Evolutionary conservation across 2,797 vertebrate species (phyloP).

Genomic region (Hafferia zeledoni): DNA sequence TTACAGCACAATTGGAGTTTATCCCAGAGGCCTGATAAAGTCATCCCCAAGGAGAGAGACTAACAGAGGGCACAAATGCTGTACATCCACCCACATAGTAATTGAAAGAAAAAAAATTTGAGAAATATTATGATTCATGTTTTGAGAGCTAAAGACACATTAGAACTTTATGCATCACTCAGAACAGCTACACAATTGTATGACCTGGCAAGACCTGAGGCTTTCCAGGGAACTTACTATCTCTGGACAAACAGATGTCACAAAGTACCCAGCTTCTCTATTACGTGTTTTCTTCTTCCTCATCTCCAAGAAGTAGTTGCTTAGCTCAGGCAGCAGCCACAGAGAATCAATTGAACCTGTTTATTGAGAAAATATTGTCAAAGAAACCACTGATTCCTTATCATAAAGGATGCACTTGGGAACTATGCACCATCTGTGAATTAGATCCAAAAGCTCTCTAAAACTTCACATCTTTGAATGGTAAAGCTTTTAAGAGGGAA

Average conservation of each 20-base stretch:
- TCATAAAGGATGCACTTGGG: background rate
- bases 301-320: background rate
- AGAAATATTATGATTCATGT: background rate
- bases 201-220: background rate
- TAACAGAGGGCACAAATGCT: background rate
- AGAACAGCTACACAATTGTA: background rate
- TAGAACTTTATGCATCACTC: background rate
- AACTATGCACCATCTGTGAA: background rate
- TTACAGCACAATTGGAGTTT: background rate
- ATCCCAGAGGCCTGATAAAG: background rate
- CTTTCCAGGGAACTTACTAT: background rate
- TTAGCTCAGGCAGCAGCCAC: background rate
- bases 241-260: background rate
- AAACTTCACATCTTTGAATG: background rate
- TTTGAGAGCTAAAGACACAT: background rate
- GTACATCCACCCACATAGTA: background rate
- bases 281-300: background rate
- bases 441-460: background rate
- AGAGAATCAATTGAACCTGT: background rate
- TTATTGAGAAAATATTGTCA: constrained; percentile 15
- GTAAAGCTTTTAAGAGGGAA: background rate
- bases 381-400: constrained; percentile 4
- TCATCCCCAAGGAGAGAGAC: background rate
- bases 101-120: background rate
- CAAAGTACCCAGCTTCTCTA: background rate